Conservation (phyloP, 2,113 vertebrate genomes). For the Oncorhynchus masou region DNA sequence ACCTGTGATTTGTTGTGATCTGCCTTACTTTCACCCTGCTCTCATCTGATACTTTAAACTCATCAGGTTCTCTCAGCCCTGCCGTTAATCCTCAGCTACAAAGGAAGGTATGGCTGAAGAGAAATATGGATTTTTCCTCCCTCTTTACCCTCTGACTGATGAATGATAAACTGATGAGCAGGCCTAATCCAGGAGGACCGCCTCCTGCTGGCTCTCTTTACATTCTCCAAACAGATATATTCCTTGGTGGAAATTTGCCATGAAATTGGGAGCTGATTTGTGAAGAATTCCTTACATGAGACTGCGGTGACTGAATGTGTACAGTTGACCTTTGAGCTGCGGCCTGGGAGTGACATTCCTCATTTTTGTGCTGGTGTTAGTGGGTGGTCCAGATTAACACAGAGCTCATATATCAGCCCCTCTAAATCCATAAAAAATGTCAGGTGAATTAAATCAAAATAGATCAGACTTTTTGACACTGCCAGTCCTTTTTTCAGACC, state of each 20-base stretch:
- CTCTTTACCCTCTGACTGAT: constrained; percentile 53
- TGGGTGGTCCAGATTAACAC: constrained; percentile 42
- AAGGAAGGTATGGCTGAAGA: constrained; percentile 68
- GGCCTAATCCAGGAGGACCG: constrained; percentile 68
- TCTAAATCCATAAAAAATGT: constrained; percentile 28
- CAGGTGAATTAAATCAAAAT: constrained; percentile 29
- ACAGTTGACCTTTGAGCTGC: constrained; percentile 45
- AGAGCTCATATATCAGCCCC: constrained; percentile 24
- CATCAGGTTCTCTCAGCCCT: constrained; percentile 68
- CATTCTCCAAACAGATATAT: constrained; percentile 69
- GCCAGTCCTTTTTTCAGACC: background rate
- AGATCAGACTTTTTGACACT: constrained; percentile 3
- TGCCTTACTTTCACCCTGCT: constrained; percentile 71
- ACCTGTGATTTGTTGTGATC: constrained; percentile 73
- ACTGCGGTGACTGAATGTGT: constrained; percentile 47
- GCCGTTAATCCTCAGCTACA: constrained; percentile 75
- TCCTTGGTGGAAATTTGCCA: constrained; percentile 66
- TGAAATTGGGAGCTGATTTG: constrained; percentile 70
- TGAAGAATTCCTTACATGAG: constrained; percentile 64
- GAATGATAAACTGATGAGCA: constrained; percentile 76
- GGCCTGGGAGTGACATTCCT: constrained; percentile 46
- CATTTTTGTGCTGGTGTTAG: constrained; percentile 41
- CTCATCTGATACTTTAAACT: constrained; percentile 74
- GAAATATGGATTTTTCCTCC: constrained; percentile 57
- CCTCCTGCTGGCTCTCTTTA: constrained; percentile 63